Base-by-base conservation (phyloP, 2,113 vertebrate genomes). In the Perognathus longimembris region DNA sequence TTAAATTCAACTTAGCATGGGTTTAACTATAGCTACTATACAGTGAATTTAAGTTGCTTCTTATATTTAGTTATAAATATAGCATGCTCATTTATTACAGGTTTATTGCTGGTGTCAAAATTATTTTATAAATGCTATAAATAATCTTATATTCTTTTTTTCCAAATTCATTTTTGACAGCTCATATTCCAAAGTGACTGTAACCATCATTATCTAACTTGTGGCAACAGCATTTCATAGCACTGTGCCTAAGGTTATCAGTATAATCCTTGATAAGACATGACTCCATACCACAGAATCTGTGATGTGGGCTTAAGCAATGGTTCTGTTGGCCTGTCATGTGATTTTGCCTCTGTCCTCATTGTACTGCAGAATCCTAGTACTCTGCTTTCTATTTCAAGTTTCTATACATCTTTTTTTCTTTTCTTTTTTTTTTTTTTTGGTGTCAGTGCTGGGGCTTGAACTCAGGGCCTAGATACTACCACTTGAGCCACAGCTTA, bases 131-230 rank as follows among this genome's bases (percentile, higher is more conserved):
- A 93, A 70, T 92, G 40, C 26, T 63, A 87, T 77, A 30, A 4
- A 74, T n/a, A n/a, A n/a, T n/a, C n/a, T 45, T 45, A 11, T 45
- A 45, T 45, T 12, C 12, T 45, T 74, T 94, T 22, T 79, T 17
- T 71, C 67, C 57, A 88, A 67, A 83, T 64, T 71, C 66, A 85
- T 66, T 88, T 93, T 84, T 88, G 54, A 73, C 73, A 87, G 40
- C 21, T 94, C 50, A 38, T 78, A 79, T 22, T 88, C 36, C 32
- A 66, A 90, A 66, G 67, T 50, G 21, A 75, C 61, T 40, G 50
- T 3, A 71, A 11, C 59, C 30, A 79, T 36, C 38, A 69, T 10
- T 17, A 57, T 66, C 61, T 85, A 91, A 90, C 71, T 79, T 42
- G 63, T 75, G n/a, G 40, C 20, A 26, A 67, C 5, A 86, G 34